Percentiles rank a stretch among this genome's conserved stretches.
Conservation (phyloP, 2,797 vertebrate genomes). For the Caiman crocodilus region DNA sequence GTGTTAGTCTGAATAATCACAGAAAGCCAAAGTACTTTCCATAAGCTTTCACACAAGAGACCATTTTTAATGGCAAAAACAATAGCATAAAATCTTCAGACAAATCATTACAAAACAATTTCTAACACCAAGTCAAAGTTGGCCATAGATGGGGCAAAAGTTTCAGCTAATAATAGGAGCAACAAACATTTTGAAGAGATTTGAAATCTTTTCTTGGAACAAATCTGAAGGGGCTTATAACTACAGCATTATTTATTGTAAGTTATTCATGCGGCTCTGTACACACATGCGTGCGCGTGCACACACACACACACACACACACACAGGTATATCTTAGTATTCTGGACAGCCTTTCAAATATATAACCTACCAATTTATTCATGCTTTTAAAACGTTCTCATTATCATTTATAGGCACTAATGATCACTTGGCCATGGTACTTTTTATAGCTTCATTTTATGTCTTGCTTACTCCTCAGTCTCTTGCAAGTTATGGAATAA, state of each 20-base stretch:
- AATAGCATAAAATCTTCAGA: background rate
- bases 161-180: background rate
- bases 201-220: background rate
- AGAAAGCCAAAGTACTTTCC: background rate
- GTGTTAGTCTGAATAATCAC: background rate
- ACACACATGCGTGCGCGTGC: background rate
- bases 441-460: conserved; percentile 14
- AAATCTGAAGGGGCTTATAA: fast-evolving
- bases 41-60: background rate
- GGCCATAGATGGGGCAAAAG: background rate
- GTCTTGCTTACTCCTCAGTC: background rate
- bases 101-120: background rate
- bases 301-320: background rate
- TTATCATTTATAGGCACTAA: background rate
- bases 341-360: background rate
- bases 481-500: background rate
- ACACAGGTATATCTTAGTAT: fast-evolving
- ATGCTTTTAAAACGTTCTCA: background rate
- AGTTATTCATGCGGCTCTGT: background rate
- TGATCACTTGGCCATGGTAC: background rate
- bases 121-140: background rate
- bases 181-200: background rate
- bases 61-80: background rate
- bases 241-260: background rate
- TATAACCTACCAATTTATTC: background rate